Percentiles rank a stretch among this genome's conserved stretches.
These are phyloP conservation scores for Neostethus bicornis DNA, from an alignment of 2,797 vertebrate genomes.

Conservation along the genomic window DNA sequence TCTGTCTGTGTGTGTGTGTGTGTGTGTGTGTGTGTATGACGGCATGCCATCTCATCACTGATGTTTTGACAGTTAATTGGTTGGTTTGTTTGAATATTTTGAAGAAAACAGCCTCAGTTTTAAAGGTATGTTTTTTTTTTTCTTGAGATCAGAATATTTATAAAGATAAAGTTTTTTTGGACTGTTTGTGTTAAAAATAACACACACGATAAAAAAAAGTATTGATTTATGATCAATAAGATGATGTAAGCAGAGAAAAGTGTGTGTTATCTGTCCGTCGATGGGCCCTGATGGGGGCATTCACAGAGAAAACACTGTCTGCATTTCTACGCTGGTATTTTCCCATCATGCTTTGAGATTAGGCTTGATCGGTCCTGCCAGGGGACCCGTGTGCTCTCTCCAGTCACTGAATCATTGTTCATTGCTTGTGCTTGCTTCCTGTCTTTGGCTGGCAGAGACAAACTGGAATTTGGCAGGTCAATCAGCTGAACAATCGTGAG, in stretches of 20 bases:
- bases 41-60: too few species aligned
- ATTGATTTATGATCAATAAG: too few species aligned
- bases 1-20: too few species aligned
- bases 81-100: too few species aligned
- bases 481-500: slow-evolving; percentile 17
- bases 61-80: too few species aligned
- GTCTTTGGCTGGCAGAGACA: slow-evolving; percentile 52
- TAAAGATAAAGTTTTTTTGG: too few species aligned
- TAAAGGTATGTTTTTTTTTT: too few species aligned
- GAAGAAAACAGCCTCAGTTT: too few species aligned
- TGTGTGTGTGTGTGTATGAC: too few species aligned
- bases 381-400: slow-evolving; percentile 45
- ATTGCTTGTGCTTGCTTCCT: slow-evolving; percentile 34
- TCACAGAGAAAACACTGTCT: slow-evolving; percentile 79
- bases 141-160: too few species aligned
- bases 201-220: neutral
- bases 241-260: slow-evolving; percentile 43
- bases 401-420: slow-evolving; percentile 47
- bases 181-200: too few species aligned
- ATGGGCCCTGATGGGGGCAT: slow-evolving; percentile 61
- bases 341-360: slow-evolving; percentile 70
- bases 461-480: slow-evolving; percentile 53
- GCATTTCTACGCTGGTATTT: slow-evolving; percentile 66
- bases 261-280: slow-evolving; percentile 69
- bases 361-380: slow-evolving; percentile 48